phyloP scores from a whole-genome alignment of 2,797 vertebrate species.

The Macroramphosus scolopax region DNA sequence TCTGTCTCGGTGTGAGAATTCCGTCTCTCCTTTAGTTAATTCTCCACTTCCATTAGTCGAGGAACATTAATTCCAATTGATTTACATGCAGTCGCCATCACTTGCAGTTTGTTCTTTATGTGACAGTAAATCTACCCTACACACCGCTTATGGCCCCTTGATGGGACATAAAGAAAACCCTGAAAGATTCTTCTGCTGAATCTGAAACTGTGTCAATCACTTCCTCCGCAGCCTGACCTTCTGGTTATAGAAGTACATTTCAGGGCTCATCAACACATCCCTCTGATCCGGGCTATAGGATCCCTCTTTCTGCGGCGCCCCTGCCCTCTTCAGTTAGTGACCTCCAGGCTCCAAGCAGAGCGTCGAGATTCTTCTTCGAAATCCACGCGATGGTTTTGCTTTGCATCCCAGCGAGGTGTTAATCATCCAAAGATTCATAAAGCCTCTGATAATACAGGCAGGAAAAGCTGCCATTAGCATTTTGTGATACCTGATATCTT shows the following conservation, averaged over 20 bases:
- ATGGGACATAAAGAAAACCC: slow-evolving; percentile 30
- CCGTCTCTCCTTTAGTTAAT: slow-evolving; percentile 38
- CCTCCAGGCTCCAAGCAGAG: slow-evolving; percentile 39
- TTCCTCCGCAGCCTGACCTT: too few species aligned
- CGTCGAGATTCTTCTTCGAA: slow-evolving; percentile 45
- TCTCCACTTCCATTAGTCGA: slow-evolving; percentile 58
- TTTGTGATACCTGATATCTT: slow-evolving; percentile 44
- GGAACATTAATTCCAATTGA: slow-evolving; percentile 68
- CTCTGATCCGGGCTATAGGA: slow-evolving; percentile 42
- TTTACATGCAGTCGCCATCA: slow-evolving; percentile 55
- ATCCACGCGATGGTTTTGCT: slow-evolving; percentile 57
- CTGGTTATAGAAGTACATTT: slow-evolving; percentile 42
- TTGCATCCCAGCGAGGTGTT: slow-evolving; percentile 43
- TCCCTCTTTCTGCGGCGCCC: slow-evolving; percentile 48
- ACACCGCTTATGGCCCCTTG: slow-evolving; percentile 50
- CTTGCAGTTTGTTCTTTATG: slow-evolving; percentile 55
- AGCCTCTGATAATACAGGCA: slow-evolving; percentile 57
- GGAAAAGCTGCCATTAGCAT: slow-evolving; percentile 47
- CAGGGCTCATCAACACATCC: slow-evolving; percentile 52
- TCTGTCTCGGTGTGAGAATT: slow-evolving; percentile 30
- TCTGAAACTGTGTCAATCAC: slow-evolving; percentile 20
- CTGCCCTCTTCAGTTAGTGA: slow-evolving; percentile 63
- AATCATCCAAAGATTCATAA: slow-evolving; percentile 58
- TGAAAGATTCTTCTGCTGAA: slow-evolving; percentile 11
- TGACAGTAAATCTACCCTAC: slow-evolving; percentile 51